These are phyloP conservation scores for Hemaris fuciformis DNA, from an alignment of 2,888 invertebrate species.

Conservation along the genomic window DNA sequence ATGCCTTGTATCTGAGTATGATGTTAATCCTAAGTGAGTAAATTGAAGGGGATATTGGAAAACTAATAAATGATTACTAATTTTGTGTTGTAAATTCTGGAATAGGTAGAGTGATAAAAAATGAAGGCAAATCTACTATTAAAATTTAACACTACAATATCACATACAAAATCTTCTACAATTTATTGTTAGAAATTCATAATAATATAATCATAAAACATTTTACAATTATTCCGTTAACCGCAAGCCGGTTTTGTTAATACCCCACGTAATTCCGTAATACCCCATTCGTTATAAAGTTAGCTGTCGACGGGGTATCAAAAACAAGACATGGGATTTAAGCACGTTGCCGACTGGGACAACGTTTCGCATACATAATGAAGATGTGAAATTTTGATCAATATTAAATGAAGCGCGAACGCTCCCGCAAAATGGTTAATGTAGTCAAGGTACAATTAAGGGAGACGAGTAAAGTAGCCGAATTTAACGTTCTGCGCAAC, in stretches of 20 bases:
- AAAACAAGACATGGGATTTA: neutral
- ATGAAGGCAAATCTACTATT: too few relatives aligned
- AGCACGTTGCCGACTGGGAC: neutral
- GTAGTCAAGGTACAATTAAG: neutral
- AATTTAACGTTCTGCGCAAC: too few relatives aligned
- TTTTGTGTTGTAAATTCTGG: too few relatives aligned
- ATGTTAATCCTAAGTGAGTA: too few relatives aligned
- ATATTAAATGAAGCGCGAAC: neutral
- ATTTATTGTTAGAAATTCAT: too few relatives aligned
- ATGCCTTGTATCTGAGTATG: too few relatives aligned
- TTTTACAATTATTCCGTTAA: neutral
- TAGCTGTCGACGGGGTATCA: neutral
- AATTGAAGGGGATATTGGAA: too few relatives aligned
- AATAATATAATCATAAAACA: neutral
- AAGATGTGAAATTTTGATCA: neutral
- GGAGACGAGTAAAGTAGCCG: neutral
- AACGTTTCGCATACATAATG: neutral
- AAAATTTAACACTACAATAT: too few relatives aligned
- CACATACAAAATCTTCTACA: too few relatives aligned
- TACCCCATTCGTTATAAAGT: neutral
- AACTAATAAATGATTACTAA: too few relatives aligned
- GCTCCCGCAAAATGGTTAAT: neutral
- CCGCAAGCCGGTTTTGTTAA: neutral
- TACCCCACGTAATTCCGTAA: neutral
- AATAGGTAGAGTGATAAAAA: too few relatives aligned